A percentile compares a stretch with the other conserved stretches of the same genome.
phyloP scores from a whole-genome alignment of 2,797 vertebrate species.

The Hippoglossus hippoglossus region DNA sequence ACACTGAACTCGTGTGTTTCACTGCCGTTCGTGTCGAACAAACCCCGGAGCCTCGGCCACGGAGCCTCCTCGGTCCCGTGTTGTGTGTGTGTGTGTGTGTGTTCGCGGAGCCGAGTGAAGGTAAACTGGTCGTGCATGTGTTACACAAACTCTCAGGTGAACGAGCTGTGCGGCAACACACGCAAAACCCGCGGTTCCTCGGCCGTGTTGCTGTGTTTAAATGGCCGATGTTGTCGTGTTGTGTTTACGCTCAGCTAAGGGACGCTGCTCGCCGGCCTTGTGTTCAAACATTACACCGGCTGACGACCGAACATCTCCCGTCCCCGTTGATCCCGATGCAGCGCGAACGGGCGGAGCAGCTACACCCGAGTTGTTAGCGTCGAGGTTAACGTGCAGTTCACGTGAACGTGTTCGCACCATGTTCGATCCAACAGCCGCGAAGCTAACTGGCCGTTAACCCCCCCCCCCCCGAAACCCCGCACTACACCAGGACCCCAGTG shows the following conservation, averaged over 20 bases:
- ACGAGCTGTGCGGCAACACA: not conserved
- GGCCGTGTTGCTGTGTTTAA: too few species aligned
- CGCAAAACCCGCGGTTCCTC: not conserved
- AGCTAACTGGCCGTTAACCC: slow-evolving; percentile 17
- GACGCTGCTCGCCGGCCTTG: slow-evolving; percentile 41
- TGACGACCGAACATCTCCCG: slow-evolving; percentile 22
- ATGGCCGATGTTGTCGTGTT: not conserved
- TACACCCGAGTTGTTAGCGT: too few species aligned
- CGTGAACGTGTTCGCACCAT: accelerated
- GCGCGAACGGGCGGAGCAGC: slow-evolving; percentile 1
- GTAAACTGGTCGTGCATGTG: slow-evolving; percentile 36
- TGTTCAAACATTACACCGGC: slow-evolving; percentile 37
- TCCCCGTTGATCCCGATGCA: slow-evolving; percentile 33
- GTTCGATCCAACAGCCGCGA: not conserved
- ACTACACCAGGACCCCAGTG: not conserved
- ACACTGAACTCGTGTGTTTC: not conserved
- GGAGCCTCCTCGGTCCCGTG: too few species aligned
- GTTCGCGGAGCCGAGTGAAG: not conserved
- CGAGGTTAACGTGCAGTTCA: not conserved
- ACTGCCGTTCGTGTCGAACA: too few species aligned
- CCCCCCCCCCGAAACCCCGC: not conserved
- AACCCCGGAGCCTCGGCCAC: too few species aligned
- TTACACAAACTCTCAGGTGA: slow-evolving; percentile 19
- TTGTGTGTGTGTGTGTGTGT: too few species aligned
- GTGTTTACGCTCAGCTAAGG: not conserved